Evolutionary conservation across 2,113 vertebrate genomes (phyloP), one percentile per base, ranked within the genome.

Genomic region (Varanus komodoensis): DNA sequence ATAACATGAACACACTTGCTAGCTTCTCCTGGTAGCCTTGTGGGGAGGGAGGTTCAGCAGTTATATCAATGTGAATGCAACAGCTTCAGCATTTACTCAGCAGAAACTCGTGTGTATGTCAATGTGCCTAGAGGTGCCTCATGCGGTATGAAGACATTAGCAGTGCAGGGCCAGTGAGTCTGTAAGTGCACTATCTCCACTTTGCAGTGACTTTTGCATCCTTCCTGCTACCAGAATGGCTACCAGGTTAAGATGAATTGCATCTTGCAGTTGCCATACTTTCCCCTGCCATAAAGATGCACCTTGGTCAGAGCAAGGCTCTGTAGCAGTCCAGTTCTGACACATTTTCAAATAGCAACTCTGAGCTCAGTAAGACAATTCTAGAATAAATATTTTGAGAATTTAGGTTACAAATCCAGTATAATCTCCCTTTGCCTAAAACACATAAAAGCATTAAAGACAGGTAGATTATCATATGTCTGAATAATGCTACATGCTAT

Each of bases 11-110:
- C 0, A 0, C 93, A 61, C 8, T n/a, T 34, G 71, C 23, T 88
- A 27, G 61, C 64, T 48, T 9, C 86, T 0, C 0, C 11, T 44
- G 52, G 25, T 48, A 48, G 84, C 0, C 0, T 44, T 0, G 84
- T 57, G 38, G 27, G 1, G 1, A 15, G 84, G 90, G 74, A 38
- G 81, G 82, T 44, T 38, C 6, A n/a, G 69, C 57, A 11, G 8
- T 73, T 75, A 77, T 38, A 50, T 1, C 0, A 0, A 3, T 48
- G 81, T 0, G 0, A 38, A 90, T 29, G 27, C 32, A 67, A 8
- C 21, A 84, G 71, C 67, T 89, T 71, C 32, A 1, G 0, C 34
- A 25, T 64, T 27, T 81, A 8, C 29, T n/a, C 67, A 32, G 68
- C 75, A 11, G 71, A 75, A 67, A 54, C 23, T 3, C 68, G 73